phyloP scores from a whole-genome alignment of 1,140 invertebrate genomes.

The Heliconius eleuchia region DNA sequence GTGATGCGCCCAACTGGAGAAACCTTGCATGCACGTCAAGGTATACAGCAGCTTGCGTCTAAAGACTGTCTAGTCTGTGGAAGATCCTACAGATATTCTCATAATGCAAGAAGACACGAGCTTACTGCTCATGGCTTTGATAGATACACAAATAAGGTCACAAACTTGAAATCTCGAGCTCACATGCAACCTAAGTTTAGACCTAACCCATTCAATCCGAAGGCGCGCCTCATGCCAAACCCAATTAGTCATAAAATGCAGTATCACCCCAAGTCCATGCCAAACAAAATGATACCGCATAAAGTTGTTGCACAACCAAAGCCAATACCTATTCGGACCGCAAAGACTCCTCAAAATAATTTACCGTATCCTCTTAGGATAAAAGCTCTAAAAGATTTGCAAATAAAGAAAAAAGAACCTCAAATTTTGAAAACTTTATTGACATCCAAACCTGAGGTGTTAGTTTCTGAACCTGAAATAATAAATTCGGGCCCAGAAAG shows the following conservation, averaged over 20 bases:
- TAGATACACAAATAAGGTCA: constrained; percentile 78
- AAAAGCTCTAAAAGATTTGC: constrained; percentile 74
- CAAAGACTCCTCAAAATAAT: constrained; percentile 60
- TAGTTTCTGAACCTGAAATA: constrained; percentile 76
- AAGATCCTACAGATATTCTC: constrained; percentile 77
- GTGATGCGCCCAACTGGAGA: constrained; percentile 72
- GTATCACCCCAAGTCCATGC: constrained; percentile 59
- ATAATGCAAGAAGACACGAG: constrained; percentile 79
- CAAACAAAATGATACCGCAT: constrained; percentile 59
- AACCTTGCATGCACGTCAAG: constrained; percentile 68
- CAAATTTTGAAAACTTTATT: constrained; percentile 78
- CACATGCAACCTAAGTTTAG: constrained; percentile 70
- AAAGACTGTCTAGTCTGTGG: constrained; percentile 79
- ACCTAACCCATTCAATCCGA: constrained; percentile 77
- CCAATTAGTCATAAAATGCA: constrained; percentile 75
- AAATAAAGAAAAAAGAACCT: constrained; percentile 78
- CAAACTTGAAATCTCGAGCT: constrained; percentile 55
- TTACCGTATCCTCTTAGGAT: constrained; percentile 74
- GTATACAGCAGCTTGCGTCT: constrained; percentile 76
- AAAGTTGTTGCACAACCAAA: constrained; percentile 60
- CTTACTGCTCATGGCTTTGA: constrained; percentile 76
- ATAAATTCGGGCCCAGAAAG: constrained; percentile 75
- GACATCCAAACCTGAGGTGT: constrained; percentile 70
- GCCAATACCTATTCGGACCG: constrained; percentile 66
- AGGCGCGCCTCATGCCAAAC: constrained; percentile 73